Evolutionary conservation across 1,140 invertebrate species (phyloP).

Genomic region (Leptinotarsa undecemlineata): DNA sequence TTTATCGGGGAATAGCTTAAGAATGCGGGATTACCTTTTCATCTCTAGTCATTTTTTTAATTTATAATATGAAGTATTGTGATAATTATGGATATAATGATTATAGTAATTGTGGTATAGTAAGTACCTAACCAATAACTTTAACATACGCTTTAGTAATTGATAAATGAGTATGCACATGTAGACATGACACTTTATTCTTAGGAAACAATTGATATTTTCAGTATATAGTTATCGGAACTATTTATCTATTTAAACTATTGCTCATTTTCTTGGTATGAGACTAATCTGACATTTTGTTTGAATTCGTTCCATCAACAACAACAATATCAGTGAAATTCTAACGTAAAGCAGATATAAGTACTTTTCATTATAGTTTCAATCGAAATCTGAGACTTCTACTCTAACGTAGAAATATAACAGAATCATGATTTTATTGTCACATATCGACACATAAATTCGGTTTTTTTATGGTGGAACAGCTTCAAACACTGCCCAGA

Average conservation of each 20-base stretch:
- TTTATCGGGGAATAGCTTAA: neutral
- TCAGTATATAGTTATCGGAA: conserved; percentile 20
- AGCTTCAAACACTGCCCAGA: no score
- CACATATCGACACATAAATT: no score
- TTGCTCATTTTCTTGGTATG: neutral
- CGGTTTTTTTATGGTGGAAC: no score
- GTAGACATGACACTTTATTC: conserved; percentile 40
- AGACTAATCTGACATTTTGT: neutral
- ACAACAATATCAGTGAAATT: neutral
- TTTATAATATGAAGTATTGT: conserved; percentile 24
- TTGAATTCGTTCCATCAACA: neutral
- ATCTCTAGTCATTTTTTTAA: conserved; percentile 27
- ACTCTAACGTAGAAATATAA: no score
- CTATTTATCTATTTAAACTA: conserved; percentile 11
- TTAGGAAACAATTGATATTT: conserved; percentile 30
- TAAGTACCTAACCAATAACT: conserved; percentile 7
- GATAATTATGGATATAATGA: conserved; percentile 22
- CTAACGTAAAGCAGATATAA: neutral
- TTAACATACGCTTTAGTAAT: conserved; percentile 21
- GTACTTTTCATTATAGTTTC: no score
- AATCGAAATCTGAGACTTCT: no score
- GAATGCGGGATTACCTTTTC: neutral
- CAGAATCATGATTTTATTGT: no score
- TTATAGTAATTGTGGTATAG: neutral
- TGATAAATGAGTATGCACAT: conserved; percentile 34